Percentiles rank a stretch among this genome's conserved stretches.
phyloP scores from a whole-genome alignment of 1,140 invertebrate species.

The Psilanteris sp. region DNA sequence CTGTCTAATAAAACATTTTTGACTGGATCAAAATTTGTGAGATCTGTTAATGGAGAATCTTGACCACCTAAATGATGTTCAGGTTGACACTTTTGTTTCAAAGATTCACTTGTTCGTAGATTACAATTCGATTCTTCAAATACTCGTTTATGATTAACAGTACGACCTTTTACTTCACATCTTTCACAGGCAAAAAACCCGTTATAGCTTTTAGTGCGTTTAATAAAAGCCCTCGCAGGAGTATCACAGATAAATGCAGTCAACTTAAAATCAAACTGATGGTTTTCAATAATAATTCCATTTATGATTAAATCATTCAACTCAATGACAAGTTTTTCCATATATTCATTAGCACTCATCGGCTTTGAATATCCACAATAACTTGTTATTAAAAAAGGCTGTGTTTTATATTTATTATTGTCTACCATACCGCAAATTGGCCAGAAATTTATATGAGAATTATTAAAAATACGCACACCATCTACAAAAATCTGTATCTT shows the following conservation, averaged over 20 bases:
- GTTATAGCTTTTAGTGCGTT: constrained; percentile 27
- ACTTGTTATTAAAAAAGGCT: background rate
- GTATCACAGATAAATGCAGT: constrained; percentile 37
- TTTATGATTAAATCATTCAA: background rate
- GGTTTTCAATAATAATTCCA: constrained; percentile 14
- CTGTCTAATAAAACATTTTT: constrained; percentile 19
- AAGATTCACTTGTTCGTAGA: constrained; percentile 39
- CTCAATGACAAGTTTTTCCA: background rate
- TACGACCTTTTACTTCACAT: constrained; percentile 34
- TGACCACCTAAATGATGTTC: constrained; percentile 5
- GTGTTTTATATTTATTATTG: background rate
- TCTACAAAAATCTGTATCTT: background rate
- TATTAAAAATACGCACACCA: constrained; percentile 3
- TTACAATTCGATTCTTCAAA: background rate
- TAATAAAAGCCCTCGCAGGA: background rate
- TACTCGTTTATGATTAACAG: constrained; percentile 25
- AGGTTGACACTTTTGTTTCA: constrained; percentile 6
- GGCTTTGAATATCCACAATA: background rate
- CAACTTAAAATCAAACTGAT: constrained; percentile 4
- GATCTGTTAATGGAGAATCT: constrained; percentile 10
- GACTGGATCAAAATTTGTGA: constrained; percentile 20
- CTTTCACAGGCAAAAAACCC: constrained; percentile 47
- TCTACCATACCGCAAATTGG: background rate
- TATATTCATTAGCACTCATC: background rate
- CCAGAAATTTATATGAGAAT: background rate